Percentiles rank a stretch among this genome's conserved stretches.
Evolutionary conservation across 2,113 vertebrate genomes (phyloP).

Genomic region (Corvus hawaiiensis): DNA sequence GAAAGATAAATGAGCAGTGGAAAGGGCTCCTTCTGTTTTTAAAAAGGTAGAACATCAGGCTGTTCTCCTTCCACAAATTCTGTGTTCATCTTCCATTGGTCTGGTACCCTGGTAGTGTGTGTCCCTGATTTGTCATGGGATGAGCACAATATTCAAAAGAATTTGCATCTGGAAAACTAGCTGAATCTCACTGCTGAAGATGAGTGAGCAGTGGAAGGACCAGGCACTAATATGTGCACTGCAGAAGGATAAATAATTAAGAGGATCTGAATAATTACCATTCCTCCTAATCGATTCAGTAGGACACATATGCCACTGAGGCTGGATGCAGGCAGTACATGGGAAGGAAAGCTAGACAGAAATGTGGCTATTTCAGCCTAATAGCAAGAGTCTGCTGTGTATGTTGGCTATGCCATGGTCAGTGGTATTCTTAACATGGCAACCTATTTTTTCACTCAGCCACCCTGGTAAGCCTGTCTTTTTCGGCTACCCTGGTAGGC

Average conservation of each 20-base stretch:
- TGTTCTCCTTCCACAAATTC: background rate
- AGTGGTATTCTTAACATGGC: background rate
- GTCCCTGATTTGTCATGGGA: background rate
- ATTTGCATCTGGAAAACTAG: background rate
- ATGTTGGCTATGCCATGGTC: background rate
- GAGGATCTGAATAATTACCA: background rate
- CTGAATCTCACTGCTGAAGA: background rate
- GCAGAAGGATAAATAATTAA: background rate
- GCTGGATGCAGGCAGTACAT: background rate
- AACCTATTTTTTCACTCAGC: background rate
- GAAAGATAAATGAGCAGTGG: background rate
- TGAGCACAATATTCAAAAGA: background rate
- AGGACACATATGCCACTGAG: background rate
- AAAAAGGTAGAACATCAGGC: background rate
- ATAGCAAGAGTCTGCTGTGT: background rate
- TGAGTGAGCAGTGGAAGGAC: background rate
- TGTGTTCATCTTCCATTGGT: background rate
- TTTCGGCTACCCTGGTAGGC: background rate
- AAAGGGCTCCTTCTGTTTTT: background rate
- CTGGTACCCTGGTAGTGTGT: background rate
- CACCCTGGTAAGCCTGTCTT: background rate
- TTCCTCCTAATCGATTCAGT: background rate
- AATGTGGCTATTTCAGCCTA: background rate
- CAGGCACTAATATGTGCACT: background rate
- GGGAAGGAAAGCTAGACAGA: background rate